Evolutionary conservation across 2,113 vertebrate species (phyloP), one percentile per base, ranked within the genome.

Genomic region (Forbesichthys agassizii): DNA sequence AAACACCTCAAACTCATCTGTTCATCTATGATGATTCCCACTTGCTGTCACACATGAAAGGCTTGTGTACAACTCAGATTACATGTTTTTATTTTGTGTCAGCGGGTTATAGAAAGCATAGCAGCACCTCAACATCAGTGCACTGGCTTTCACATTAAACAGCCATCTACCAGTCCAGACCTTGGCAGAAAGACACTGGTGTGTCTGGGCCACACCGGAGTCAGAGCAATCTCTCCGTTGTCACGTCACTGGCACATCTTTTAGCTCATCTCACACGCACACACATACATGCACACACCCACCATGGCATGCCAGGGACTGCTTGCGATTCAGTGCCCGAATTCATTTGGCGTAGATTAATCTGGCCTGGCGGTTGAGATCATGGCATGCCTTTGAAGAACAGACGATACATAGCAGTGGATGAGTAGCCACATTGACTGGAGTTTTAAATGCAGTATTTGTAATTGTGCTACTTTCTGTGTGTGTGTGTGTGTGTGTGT

Each of bases 281-380:
- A 8, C 36, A 42, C 36, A 8, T 8, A 42, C 36, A 42, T 8
- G 36, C 36, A 42, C 36, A 2, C 61, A 57, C 46, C 49, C 48
- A 52, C 59, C 73, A 61, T 46, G n/a, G n/a, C n/a, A 54, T 56
- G 69, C 71, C 61, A 33, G 62, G 16, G 27, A 58, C 52, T 54
- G 64, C 53, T 75, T 64, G 46, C 36, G 60, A 66, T 69, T 47
- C 67, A 69, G 61, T 62, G 53, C 53, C 53, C 7, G 53, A n/a
- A 18, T n/a, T 55, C 1, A 16, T 16, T 8, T 5, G 14, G 53
- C 3, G 16, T 55, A 3, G 53, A 78, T 83, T 76, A 81, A 61
- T 74, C 68, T 66, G 66, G 78, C 68, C 79, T 71, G 74, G 71
- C 64, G 69, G 48, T 12, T 68, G 60, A 75, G 81, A 84, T 79